A percentile compares a stretch with the other conserved stretches of the same genome.
Conservation (phyloP, 2,113 vertebrate species). For the Planiliza haematocheilus region DNA sequence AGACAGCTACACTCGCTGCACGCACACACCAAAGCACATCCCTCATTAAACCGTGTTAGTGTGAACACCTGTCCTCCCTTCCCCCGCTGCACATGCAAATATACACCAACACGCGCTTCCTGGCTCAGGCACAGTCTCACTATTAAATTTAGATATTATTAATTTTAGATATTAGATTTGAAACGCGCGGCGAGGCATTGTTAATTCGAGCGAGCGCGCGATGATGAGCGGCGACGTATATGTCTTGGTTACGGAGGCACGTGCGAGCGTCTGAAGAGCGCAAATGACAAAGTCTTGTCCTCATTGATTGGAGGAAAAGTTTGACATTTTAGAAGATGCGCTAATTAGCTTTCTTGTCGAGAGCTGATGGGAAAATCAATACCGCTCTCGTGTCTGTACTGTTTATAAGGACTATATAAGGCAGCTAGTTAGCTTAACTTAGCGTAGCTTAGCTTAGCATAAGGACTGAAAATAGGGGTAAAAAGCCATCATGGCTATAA, state of each 20-base stretch:
- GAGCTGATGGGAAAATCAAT: neutral
- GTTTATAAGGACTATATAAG: neutral
- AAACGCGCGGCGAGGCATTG: slow-evolving; percentile 50
- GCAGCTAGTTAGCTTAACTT: slow-evolving; percentile 3
- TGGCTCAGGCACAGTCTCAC: slow-evolving; percentile 40
- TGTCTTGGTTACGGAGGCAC: slow-evolving; percentile 15
- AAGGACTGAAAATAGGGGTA: too few species aligned
- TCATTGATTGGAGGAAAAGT: slow-evolving; percentile 1
- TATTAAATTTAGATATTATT: slow-evolving; percentile 50
- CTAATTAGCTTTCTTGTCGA: slow-evolving; percentile 8
- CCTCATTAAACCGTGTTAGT: slow-evolving; percentile 72
- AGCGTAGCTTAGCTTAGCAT: too few species aligned
- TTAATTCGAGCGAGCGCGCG: slow-evolving; percentile 22
- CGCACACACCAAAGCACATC: slow-evolving; percentile 53
- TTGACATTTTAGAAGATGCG: neutral
- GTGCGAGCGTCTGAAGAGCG: too few species aligned
- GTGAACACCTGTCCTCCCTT: slow-evolving; percentile 81
- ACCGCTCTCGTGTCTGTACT: neutral
- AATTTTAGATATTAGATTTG: slow-evolving; percentile 44
- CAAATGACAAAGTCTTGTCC: neutral
- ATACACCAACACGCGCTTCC: slow-evolving; percentile 53
- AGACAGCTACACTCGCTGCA: slow-evolving; percentile 42
- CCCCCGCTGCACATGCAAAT: slow-evolving; percentile 64
- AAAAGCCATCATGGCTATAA: too few species aligned
- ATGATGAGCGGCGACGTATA: slow-evolving; percentile 14